These are phyloP conservation scores for Pseudochirops cupreus DNA, from an alignment of 2,797 vertebrate genomes.

Conservation along the genomic window DNA sequence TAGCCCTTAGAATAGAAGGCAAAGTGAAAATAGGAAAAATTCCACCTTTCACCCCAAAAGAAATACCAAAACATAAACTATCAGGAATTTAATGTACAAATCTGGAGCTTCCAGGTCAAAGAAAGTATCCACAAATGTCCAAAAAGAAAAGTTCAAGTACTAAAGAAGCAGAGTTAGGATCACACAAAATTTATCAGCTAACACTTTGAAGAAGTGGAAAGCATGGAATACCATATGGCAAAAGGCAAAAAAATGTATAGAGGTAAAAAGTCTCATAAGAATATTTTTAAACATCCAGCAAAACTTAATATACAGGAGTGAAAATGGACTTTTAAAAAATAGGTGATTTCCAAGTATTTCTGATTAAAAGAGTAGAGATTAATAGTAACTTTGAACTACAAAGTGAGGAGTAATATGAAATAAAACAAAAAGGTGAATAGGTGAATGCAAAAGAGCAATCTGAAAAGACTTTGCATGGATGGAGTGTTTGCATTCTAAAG, in stretches of 20 bases:
- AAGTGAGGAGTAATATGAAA: not conserved
- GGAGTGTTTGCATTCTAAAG: not conserved
- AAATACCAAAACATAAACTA: not conserved
- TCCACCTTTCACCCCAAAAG: not conserved
- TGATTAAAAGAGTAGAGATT: not conserved
- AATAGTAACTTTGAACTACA: not conserved
- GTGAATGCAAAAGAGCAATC: not conserved
- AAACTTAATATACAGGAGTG: not conserved
- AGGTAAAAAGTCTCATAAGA: not conserved
- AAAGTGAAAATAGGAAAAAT: not conserved
- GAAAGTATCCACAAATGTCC: not conserved
- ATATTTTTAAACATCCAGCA: not conserved
- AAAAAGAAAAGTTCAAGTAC: not conserved
- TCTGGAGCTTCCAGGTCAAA: not conserved
- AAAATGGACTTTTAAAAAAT: not conserved
- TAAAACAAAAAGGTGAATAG: not conserved
- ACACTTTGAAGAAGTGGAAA: not conserved
- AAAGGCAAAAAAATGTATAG: not conserved
- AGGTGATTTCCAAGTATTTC: not conserved
- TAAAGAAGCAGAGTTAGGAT: not conserved
- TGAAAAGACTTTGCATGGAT: not conserved
- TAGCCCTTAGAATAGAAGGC: not conserved
- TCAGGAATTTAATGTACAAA: not conserved
- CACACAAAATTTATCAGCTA: not conserved
- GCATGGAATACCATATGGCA: not conserved